Base-by-base conservation (phyloP, 2,888 invertebrate genomes). In the Lathronympha strigana region DNA sequence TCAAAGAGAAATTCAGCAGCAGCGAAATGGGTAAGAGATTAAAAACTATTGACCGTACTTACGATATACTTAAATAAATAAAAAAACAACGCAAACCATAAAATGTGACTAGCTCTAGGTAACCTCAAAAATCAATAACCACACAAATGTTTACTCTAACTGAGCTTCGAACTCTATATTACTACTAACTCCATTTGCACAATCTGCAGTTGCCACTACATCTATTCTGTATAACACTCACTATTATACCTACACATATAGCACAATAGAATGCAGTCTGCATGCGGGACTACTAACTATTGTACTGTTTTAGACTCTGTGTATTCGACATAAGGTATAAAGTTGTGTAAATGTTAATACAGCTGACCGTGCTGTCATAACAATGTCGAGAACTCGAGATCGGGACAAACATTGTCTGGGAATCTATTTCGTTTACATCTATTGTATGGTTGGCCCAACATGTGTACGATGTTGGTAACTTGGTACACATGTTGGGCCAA, bases 321-420 rank as follows among this genome's bases (percentile, higher is more conserved):
- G 17, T 40, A 4, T 45, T 19, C 9, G 21, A 6, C 9, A 21
- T 45, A 45, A 45, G 43, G 43, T 21, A 21, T 19, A 45, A 3
- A 21, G 43, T 45, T 21, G 43, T 13, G 0, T 45, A 21, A 11
- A 45, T 45, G 8, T 21, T 45, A 13, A 21, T 45, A 21, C 21
- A 45, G 45, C 45, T 45, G 45, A 45, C 21, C 8, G 11, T 11
- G 45, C 11, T 21, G 13, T 36, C 36, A 36, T 45, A 45, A 45
- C 21, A 45, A 13, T 21, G 19, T 45, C 19, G 45, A 45, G 45
- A 21, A 11, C 13, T 8, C 28, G 8, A 28, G 8, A 8, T 28
- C 21, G 21, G 21, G 45, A 45, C 45, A 19, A 43, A 43, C 43
- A 45, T 11, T 45, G 21, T 21, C 45, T 21, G 45, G 45, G 45